Evolutionary conservation across 2,888 invertebrate genomes (phyloP).

Genomic region (Xestia rhomboidea): DNA sequence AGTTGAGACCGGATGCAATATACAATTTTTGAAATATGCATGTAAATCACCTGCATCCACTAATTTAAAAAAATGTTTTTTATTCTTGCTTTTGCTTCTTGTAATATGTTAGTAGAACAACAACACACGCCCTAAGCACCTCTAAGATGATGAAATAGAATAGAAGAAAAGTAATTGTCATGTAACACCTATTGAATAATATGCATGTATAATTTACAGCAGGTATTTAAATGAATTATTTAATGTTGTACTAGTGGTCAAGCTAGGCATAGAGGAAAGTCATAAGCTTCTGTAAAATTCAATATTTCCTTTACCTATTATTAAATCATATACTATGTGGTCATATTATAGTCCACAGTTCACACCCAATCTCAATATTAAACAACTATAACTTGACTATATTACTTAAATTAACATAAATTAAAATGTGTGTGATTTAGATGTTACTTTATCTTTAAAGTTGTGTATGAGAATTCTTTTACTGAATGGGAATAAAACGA

Average conservation of each 20-base stretch:
- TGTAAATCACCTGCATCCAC: not conserved
- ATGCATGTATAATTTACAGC: not conserved
- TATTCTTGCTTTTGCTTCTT: not conserved
- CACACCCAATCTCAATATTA: not conserved
- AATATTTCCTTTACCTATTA: not conserved
- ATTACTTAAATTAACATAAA: conserved; percentile 31
- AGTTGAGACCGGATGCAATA: not conserved
- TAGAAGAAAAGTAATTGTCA: not conserved
- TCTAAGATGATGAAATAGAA: not conserved
- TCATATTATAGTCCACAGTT: not conserved
- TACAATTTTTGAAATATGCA: not conserved
- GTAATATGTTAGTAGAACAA: not conserved
- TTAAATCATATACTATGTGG: not conserved
- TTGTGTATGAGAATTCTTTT: not conserved
- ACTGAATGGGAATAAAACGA: not conserved
- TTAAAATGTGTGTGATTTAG: not conserved
- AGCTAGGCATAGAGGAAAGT: not conserved
- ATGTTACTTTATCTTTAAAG: not conserved
- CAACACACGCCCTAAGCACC: not conserved
- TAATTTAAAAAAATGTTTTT: too few relatives aligned
- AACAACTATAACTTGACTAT: not conserved
- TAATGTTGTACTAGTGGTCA: not conserved
- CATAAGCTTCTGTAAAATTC: not conserved
- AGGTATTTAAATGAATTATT: not conserved
- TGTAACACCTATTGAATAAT: not conserved